Evolutionary conservation across 2,113 vertebrate species (phyloP).

Genomic region (Acanthisitta chloris): DNA sequence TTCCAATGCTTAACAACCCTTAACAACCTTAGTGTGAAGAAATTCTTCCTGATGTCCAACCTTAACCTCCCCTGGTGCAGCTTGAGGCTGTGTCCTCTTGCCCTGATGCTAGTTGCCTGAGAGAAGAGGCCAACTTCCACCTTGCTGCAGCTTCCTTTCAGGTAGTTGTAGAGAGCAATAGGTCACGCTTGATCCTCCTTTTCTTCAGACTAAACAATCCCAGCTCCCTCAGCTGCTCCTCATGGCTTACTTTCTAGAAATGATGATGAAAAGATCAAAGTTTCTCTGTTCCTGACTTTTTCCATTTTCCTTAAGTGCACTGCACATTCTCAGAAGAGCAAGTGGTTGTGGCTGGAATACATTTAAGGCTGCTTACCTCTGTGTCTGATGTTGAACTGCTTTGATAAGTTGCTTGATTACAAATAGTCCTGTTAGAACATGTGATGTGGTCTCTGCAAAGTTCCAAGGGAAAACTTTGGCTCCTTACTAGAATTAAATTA

Average conservation of each 20-base stretch:
- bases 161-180: neutral
- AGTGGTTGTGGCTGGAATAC: neutral
- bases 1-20: neutral
- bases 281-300: neutral
- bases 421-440: neutral
- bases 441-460: neutral
- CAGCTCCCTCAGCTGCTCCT: neutral
- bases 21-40: neutral
- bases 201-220: neutral
- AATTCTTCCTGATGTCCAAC: neutral
- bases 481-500: neutral
- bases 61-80: neutral
- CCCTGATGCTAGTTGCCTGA: neutral
- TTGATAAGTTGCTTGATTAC: neutral
- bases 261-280: neutral
- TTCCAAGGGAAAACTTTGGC: neutral
- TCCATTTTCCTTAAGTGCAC: neutral
- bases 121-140: fast-evolving
- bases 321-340: neutral
- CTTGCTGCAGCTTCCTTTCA: neutral
- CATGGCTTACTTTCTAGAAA: neutral
- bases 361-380: neutral
- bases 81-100: neutral
- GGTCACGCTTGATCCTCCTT: neutral
- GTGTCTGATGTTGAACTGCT: neutral